Evolutionary conservation across 2,797 vertebrate genomes (phyloP), one percentile per base, ranked within the genome.

Genomic region (Malurus splendens): DNA sequence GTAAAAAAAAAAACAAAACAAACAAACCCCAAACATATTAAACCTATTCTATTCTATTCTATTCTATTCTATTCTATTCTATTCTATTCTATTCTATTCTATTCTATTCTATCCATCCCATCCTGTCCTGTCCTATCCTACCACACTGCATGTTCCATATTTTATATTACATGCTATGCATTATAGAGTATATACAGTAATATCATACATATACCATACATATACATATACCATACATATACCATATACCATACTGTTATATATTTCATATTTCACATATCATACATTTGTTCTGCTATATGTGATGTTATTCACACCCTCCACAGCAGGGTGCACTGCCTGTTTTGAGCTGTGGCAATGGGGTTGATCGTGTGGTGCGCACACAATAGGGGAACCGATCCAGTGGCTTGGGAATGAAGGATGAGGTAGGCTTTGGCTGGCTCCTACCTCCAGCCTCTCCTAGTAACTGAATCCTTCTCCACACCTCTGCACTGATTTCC

Each of bases 231-330:
- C n/a, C 4, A 28, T 60, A 17, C 10, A 55, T 18, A 33, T 38
- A 38, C 32, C 0, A 52, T 45, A n/a, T n/a, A n/a, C n/a, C n/a
- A n/a, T n/a, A n/a, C 12, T 45, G 5, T 38, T 8, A 7, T 6
- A 6, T 19, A 39, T 70, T 45, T 61, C 22, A 61, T 41, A 55
- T 38, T 19, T 28, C 17, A 32, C 14, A 5, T 30, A 5, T 14
- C 10, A 38, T 24, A 3, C 39, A 15, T 12, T 66, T 60, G 17
- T 45, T 51, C 28, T 50, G 12, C 20, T 28, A 13, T 16, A 24
- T 42, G 41, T 32, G 48, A 17, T 22, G 6, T 22, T 52, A 47
- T 57, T 59, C n/a, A 54, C 32, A 30, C 18, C 13, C 22, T 61
- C 27, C 54, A 55, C 9, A 45, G 22, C 25, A 66, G 32, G 12